A percentile compares a stretch with the other conserved stretches of the same genome.
Evolutionary conservation across 2,888 invertebrate species (phyloP).

Genomic region (Cryptus viduatorius): DNA sequence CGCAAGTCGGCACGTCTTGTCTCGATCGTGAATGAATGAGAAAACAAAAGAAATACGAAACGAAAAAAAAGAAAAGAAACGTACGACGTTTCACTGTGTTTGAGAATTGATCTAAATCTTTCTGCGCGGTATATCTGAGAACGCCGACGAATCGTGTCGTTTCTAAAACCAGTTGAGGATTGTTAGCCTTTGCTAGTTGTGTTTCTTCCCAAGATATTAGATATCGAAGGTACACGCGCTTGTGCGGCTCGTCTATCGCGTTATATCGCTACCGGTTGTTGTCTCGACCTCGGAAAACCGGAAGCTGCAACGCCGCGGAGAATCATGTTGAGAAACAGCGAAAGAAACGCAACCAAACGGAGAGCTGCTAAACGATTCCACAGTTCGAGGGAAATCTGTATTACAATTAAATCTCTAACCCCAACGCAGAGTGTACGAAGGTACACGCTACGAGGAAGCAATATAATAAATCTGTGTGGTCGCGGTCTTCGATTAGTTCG

Average conservation of each 20-base stretch:
- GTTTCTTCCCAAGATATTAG: constrained; percentile 62
- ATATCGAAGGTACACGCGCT: constrained; percentile 51
- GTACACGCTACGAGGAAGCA: neutral
- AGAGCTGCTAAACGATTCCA: constrained; percentile 31
- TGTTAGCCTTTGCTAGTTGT: constrained; percentile 37
- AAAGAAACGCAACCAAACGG: neutral
- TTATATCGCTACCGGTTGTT: constrained; percentile 12
- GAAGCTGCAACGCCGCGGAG: constrained; percentile 59
- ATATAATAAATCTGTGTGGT: constrained; percentile 38
- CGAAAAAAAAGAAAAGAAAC: constrained; percentile 17
- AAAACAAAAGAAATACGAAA: constrained; percentile 42
- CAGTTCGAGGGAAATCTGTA: constrained; percentile 18
- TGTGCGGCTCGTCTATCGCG: constrained; percentile 22
- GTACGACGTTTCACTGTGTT: constrained; percentile 35
- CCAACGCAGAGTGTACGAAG: neutral
- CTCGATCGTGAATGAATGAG: constrained; percentile 62
- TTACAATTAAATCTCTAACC: constrained; percentile 51
- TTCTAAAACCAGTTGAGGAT: constrained; percentile 40
- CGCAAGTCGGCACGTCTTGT: constrained; percentile 57
- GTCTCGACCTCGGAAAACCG: constrained; percentile 39
- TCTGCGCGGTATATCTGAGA: constrained; percentile 46
- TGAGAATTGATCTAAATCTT: constrained; percentile 55
- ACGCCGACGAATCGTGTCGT: constrained; percentile 39
- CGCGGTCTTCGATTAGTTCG: constrained; percentile 42
- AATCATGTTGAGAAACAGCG: constrained; percentile 36